Conservation (phyloP, 2,113 vertebrate genomes). For the Podarcis muralis region DNA sequence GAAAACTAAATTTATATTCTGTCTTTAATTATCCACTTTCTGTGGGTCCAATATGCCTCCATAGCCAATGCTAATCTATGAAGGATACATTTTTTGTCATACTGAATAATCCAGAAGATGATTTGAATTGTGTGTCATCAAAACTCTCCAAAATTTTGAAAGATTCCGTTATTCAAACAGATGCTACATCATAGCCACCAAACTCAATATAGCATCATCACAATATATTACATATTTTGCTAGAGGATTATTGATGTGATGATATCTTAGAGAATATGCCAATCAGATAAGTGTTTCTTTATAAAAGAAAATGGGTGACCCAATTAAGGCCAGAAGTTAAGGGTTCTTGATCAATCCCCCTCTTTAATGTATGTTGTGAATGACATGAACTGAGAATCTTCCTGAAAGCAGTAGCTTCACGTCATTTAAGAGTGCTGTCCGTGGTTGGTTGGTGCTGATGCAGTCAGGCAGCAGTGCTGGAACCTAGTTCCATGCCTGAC, state of each 20-base stretch:
- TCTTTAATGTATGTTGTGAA: neutral
- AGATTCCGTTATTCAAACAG: neutral
- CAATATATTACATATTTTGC: neutral
- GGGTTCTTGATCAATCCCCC: neutral
- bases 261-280: neutral
- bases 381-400: neutral
- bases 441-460: slow-evolving; percentile 24
- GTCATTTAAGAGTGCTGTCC: slow-evolving; percentile 25
- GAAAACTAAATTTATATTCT: neutral
- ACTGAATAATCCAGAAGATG: neutral
- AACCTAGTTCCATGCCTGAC: neutral
- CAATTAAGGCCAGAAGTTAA: neutral
- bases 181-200: neutral
- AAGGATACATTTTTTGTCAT: neutral
- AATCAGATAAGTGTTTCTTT: neutral
- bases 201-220: neutral
- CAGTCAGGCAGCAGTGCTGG: neutral
- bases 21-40: neutral
- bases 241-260: neutral
- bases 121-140: neutral
- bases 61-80: too few relatives aligned
- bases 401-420: neutral
- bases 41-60: neutral
- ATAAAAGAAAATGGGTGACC: neutral
- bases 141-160: neutral